Evolutionary conservation across 2,888 invertebrate species (phyloP).

Genomic region (Apeira syringaria): DNA sequence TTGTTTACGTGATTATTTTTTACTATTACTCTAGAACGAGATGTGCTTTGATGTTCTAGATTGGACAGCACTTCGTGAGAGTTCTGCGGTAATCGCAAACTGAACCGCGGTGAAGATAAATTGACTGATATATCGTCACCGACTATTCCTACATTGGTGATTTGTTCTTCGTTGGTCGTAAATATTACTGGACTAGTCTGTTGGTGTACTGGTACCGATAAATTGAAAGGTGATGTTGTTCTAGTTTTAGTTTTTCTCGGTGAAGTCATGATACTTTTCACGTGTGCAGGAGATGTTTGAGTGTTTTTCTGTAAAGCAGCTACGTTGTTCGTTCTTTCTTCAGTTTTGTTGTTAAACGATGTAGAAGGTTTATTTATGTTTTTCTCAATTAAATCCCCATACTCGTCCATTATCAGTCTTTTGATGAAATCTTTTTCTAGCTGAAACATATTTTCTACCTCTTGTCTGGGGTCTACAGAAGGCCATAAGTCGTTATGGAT

Average conservation of each 20-base stretch:
- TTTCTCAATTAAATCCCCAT: conserved; percentile 66
- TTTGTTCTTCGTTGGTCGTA: conserved; percentile 42
- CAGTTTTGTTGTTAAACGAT: conserved; percentile 42
- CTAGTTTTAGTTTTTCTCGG: conserved; percentile 69
- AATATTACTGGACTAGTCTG: conserved; percentile 65
- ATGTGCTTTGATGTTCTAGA: conserved; percentile 40
- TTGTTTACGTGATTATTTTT: conserved; percentile 22
- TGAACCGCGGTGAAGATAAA: conserved; percentile 71
- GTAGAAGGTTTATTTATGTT: conserved; percentile 65
- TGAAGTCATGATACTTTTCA: conserved; percentile 74
- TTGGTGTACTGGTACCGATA: conserved; percentile 52
- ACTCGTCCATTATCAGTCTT: conserved; percentile 69
- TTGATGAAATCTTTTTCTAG: conserved; percentile 75
- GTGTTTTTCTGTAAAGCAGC: conserved; percentile 65
- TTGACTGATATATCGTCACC: conserved; percentile 67
- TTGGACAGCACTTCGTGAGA: conserved; percentile 62
- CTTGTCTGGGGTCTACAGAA: conserved; percentile 57
- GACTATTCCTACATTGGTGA: conserved; percentile 43
- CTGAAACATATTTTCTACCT: conserved; percentile 66
- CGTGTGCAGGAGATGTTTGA: conserved; percentile 73
- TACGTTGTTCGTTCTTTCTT: conserved; percentile 46
- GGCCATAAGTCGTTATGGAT: conserved; percentile 72
- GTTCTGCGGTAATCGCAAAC: conserved; percentile 63
- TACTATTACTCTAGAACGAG: conserved; percentile 26
- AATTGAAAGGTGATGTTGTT: conserved; percentile 66